These are phyloP conservation scores for Chrysodeixis includens DNA, from an alignment of 2,888 invertebrate genomes.

Conservation along the genomic window DNA sequence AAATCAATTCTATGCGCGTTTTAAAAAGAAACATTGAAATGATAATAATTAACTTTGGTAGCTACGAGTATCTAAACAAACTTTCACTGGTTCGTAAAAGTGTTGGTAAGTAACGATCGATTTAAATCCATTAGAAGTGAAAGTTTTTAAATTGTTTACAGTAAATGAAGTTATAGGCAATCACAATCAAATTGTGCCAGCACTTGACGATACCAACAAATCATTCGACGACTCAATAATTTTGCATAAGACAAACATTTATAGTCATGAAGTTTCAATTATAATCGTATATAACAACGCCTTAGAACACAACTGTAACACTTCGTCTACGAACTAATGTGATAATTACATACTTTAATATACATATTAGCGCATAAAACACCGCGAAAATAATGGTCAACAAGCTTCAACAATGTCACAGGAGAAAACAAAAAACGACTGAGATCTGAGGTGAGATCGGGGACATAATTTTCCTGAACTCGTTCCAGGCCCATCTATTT, in stretches of 20 bases:
- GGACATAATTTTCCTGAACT: background rate
- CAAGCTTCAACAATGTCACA: constrained; percentile 53
- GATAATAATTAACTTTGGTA: constrained; percentile 7
- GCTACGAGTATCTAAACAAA: background rate
- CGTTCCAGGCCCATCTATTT: too few relatives aligned
- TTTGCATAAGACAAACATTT: background rate
- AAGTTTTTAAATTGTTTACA: background rate
- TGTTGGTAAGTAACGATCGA: background rate
- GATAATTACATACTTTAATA: constrained; percentile 18
- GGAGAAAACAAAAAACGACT: constrained; percentile 25
- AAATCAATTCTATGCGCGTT: constrained; percentile 10
- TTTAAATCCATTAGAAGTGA: background rate
- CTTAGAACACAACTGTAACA: constrained; percentile 43
- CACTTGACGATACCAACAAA: background rate
- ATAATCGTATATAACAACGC: constrained; percentile 8
- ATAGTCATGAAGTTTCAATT: constrained; percentile 5
- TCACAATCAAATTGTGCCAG: background rate
- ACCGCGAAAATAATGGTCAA: constrained; percentile 30
- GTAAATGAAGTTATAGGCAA: background rate
- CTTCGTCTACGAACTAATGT: constrained; percentile 37
- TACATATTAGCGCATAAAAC: constrained; percentile 31
- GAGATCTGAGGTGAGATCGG: background rate
- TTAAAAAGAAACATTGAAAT: constrained; percentile 28
- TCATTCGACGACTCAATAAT: background rate
- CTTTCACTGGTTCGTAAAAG: background rate